Conservation (phyloP, 1,140 invertebrate species). For the Mesaphorura yosii region DNA sequence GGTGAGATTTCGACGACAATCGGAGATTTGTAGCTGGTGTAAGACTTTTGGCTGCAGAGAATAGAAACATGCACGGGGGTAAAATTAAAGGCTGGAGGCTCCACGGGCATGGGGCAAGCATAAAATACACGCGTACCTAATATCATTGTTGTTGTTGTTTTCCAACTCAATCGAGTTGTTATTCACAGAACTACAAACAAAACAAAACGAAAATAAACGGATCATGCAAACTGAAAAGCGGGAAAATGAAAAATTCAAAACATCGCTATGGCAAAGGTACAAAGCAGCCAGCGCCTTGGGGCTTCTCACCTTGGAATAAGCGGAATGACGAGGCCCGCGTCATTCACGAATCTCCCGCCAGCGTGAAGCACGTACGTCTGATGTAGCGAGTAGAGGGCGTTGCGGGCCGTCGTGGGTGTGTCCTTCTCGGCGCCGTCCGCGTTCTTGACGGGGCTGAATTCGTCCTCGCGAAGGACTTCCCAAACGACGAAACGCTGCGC, state of each 20-base stretch:
- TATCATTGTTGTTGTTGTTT: conserved; percentile 32
- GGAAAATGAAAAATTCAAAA: no score
- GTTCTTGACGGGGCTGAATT: conserved; percentile 97
- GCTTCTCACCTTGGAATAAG: conserved; percentile 41
- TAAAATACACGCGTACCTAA: conserved; percentile 6
- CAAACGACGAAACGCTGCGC: conserved; percentile 81
- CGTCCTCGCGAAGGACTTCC: conserved; percentile 81
- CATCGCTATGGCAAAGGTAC: neutral
- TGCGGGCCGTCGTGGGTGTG: conserved; percentile 71
- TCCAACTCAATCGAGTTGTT: conserved; percentile 34
- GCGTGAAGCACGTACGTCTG: conserved; percentile 68
- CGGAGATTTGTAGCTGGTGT: conserved; percentile 42
- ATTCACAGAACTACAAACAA: conserved; percentile 30
- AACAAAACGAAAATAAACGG: conserved; percentile 6
- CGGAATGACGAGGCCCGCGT: conserved; percentile 39
- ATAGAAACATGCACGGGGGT: conserved; percentile 9
- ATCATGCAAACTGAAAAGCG: conserved; percentile 1
- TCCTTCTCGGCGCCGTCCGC: conserved; percentile 73
- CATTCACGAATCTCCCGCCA: conserved; percentile 55
- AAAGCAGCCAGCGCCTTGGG: neutral
- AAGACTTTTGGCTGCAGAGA: conserved; percentile 37
- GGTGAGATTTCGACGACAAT: conserved; percentile 83
- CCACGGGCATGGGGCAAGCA: no score
- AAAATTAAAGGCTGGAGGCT: conserved; percentile 15
- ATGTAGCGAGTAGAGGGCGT: conserved; percentile 69